phyloP scores from a whole-genome alignment of 2,888 invertebrate species.

The Doris montereyensis region DNA sequence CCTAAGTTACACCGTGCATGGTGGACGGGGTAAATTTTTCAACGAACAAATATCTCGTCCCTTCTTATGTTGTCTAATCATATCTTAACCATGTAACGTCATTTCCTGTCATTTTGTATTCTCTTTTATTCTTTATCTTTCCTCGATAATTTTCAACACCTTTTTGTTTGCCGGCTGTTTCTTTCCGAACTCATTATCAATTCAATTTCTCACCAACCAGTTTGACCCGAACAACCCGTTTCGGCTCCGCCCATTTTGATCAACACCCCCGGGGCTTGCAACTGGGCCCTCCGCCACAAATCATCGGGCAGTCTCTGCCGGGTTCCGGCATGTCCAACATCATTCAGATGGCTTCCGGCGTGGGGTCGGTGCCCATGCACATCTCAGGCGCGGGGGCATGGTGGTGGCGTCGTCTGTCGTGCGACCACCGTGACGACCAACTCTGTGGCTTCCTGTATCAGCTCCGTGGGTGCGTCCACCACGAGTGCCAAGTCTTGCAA shows the following conservation, averaged over 20 bases:
- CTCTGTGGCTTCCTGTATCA: slow-evolving; percentile 35
- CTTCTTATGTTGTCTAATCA: too few relatives aligned
- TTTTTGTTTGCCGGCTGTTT: not conserved
- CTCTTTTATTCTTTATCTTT: too few relatives aligned
- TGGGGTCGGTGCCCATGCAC: slow-evolving; percentile 13
- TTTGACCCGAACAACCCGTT: slow-evolving; percentile 40
- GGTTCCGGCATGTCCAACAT: too few relatives aligned
- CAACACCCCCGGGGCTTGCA: slow-evolving; percentile 25
- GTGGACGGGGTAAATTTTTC: too few relatives aligned
- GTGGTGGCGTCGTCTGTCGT: slow-evolving; percentile 32
- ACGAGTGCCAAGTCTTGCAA: not conserved
- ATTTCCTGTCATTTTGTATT: too few relatives aligned
- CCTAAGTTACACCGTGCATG: too few relatives aligned
- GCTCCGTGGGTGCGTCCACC: slow-evolving; percentile 22
- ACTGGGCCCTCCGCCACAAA: too few relatives aligned
- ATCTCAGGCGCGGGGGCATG: slow-evolving; percentile 30
- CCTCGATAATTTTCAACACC: too few relatives aligned
- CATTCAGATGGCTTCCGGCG: slow-evolving; percentile 27
- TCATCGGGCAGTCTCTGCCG: not conserved
- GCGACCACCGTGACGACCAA: slow-evolving; percentile 37
- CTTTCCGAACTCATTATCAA: too few relatives aligned
- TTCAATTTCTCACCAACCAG: too few relatives aligned
- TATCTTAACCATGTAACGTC: too few relatives aligned
- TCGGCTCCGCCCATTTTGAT: slow-evolving; percentile 32
- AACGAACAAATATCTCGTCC: too few relatives aligned